These are phyloP conservation scores for Oceanites oceanicus DNA, from an alignment of 2,113 vertebrate genomes.

Conservation along the genomic window DNA sequence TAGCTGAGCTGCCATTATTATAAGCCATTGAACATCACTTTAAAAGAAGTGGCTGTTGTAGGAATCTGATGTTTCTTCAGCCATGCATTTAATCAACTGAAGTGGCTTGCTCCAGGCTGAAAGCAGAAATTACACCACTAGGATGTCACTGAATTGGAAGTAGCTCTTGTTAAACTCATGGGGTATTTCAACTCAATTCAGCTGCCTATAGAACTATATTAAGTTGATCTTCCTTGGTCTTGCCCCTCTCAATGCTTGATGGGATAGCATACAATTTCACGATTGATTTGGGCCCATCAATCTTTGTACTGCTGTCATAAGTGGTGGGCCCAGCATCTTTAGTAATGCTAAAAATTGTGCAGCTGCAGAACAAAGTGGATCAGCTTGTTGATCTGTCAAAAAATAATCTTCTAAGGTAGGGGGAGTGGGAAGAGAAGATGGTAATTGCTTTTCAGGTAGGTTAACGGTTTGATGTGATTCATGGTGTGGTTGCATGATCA, in stretches of 20 bases:
- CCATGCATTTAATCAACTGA: neutral
- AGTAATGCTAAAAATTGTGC: neutral
- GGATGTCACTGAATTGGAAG: neutral
- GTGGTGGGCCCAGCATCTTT: neutral
- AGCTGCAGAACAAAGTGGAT: neutral
- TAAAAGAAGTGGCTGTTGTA: neutral
- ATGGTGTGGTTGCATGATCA: neutral
- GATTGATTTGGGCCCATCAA: rapidly evolving
- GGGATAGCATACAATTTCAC: rapidly evolving
- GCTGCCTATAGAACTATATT: neutral
- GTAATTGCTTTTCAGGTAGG: neutral
- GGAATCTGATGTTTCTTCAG: neutral
- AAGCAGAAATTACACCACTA: neutral
- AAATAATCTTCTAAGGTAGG: neutral
- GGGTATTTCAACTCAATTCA: neutral
- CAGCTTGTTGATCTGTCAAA: neutral
- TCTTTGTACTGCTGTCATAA: neutral
- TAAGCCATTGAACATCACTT: neutral
- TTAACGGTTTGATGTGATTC: neutral
- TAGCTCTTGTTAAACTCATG: neutral
- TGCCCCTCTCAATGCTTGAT: neutral
- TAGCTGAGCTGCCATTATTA: neutral
- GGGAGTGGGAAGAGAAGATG: neutral
- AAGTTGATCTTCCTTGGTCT: neutral
- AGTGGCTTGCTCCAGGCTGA: neutral